Conservation (phyloP, 2,113 vertebrate genomes). For the Hemiscyllium ocellatum region DNA sequence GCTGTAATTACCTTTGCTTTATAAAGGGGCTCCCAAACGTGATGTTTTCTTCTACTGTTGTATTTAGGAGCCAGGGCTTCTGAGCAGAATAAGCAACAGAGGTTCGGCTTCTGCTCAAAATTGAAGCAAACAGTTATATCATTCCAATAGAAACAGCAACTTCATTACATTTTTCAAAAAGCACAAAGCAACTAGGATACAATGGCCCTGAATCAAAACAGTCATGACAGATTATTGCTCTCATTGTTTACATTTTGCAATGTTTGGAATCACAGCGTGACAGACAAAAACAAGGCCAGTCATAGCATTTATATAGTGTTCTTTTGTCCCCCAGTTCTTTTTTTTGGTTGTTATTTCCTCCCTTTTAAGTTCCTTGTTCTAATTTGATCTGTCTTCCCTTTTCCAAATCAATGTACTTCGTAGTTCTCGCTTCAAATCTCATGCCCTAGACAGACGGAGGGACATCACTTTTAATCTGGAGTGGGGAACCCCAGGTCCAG, state of each 20-base stretch:
- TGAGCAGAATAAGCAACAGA: constrained; percentile 93
- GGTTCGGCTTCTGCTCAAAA: constrained; percentile 76
- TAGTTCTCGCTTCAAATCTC: not conserved
- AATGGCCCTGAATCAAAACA: not conserved
- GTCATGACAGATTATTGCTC: too few relatives aligned
- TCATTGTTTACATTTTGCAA: not conserved
- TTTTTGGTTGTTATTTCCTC: not conserved
- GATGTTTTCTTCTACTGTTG: constrained; percentile 94
- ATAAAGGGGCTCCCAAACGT: constrained; percentile 89
- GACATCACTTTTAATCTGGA: too few relatives aligned
- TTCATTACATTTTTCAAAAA: not conserved
- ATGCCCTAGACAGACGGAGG: not conserved
- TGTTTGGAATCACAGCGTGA: not conserved
- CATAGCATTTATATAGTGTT: not conserved
- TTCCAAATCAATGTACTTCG: not conserved
- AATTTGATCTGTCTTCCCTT: not conserved
- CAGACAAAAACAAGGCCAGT: not conserved
- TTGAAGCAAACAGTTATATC: not conserved
- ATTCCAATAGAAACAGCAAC: not conserved
- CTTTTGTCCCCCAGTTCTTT: not conserved
- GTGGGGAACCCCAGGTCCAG: not conserved
- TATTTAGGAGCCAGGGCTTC: constrained; percentile 95
- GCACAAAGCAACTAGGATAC: not conserved
- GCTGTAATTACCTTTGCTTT: constrained; percentile 74
- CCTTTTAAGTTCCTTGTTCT: not conserved